Conservation (phyloP, 2,888 invertebrate species). For the Drosophila recens region DNA sequence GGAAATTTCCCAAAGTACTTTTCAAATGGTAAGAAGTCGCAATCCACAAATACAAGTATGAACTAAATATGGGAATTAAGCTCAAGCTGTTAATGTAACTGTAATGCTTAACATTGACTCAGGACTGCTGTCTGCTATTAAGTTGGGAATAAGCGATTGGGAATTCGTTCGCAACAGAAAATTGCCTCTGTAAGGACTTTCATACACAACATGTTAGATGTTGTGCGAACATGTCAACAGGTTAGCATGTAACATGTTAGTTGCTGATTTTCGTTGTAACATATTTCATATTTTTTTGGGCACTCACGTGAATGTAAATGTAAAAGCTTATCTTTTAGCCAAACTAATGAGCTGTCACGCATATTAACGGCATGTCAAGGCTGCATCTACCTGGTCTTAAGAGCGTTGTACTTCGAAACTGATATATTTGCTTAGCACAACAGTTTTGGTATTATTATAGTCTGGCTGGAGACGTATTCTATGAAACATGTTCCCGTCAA, state of each 20-base stretch:
- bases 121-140: background rate
- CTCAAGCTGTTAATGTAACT: background rate
- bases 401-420: constrained; percentile 30
- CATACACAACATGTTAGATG: constrained; percentile 3
- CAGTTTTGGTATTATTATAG: constrained; percentile 2
- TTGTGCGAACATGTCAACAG: constrained; percentile 21
- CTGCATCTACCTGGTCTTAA: background rate
- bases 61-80: constrained; percentile 1
- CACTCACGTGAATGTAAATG: constrained; percentile 33
- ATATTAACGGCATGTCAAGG: background rate
- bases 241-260: background rate
- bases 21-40: constrained; percentile 11
- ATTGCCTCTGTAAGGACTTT: background rate
- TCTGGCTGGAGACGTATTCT: background rate
- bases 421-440: constrained; percentile 57
- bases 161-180: background rate
- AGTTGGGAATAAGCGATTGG: background rate
- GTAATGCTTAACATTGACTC: background rate
- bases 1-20: background rate
- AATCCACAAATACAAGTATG: background rate
- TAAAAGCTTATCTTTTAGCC: constrained; percentile 28
- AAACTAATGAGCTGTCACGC: constrained; percentile 10
- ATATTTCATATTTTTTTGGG: background rate
- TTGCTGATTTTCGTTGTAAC: background rate
- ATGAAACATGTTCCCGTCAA: background rate